These are phyloP conservation scores for Sebastes reedi DNA, from an alignment of 2,797 vertebrate species.

Conservation along the genomic window DNA sequence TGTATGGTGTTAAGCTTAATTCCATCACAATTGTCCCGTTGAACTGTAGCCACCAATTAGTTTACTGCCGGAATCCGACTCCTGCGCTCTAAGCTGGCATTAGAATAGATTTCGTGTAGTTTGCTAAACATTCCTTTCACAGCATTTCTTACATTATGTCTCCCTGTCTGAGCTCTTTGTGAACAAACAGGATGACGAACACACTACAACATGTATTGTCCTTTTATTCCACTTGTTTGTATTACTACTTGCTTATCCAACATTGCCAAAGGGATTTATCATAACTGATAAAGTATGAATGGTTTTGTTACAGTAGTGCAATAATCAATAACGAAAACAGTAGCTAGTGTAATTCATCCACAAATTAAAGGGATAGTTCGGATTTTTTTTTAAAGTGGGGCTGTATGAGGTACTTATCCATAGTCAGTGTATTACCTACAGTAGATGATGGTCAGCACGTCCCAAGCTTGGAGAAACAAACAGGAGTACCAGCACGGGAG, in stretches of 20 bases:
- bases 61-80: conserved; percentile 38
- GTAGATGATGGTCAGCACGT: no score
- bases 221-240: not conserved
- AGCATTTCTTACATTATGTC: not conserved
- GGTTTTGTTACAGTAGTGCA: not conserved
- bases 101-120: conserved; percentile 5
- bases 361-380: not conserved
- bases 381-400: not conserved
- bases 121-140: not conserved
- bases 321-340: not conserved
- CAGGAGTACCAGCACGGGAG: no score
- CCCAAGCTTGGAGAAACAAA: no score
- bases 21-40: not conserved
- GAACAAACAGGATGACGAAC: not conserved
- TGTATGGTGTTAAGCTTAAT: conserved; percentile 39
- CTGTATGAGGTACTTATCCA: no score
- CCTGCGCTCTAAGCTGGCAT: conserved; percentile 6
- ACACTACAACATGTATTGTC: not conserved
- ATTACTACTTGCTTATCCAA: not conserved
- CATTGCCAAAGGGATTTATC: not conserved
- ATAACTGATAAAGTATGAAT: not conserved
- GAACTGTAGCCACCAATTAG: not conserved
- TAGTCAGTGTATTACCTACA: no score
- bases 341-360: not conserved
- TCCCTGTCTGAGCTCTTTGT: not conserved